Percentiles rank a stretch among this genome's conserved stretches.
phyloP scores from a whole-genome alignment of 2,797 vertebrate genomes.

The Chelon auratus region DNA sequence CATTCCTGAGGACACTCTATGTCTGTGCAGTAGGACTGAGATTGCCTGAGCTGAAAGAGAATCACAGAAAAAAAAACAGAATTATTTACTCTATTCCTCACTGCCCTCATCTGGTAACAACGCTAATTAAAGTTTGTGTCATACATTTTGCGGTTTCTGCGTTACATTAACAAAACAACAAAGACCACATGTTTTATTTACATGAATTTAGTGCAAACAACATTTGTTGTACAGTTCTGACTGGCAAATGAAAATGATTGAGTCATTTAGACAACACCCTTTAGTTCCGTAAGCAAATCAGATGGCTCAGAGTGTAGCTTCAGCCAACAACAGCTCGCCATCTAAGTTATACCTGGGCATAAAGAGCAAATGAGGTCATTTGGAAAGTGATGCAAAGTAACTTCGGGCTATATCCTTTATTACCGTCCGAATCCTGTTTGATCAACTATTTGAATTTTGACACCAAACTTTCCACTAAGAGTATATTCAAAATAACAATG shows the following conservation, averaged over 20 bases:
- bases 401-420: background rate
- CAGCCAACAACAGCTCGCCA: constrained; percentile 44
- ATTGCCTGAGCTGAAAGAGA: constrained; percentile 92
- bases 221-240: background rate
- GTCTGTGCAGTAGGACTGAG: constrained; percentile 94
- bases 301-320: constrained; percentile 7
- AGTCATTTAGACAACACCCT: constrained; percentile 39
- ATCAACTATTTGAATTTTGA: background rate
- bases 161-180: background rate
- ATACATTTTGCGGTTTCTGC: background rate
- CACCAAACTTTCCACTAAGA: background rate
- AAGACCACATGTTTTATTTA: background rate
- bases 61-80: constrained; percentile 14
- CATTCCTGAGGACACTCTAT: constrained; percentile 84
- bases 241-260: constrained; percentile 3
- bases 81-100: constrained; percentile 16
- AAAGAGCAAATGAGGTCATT: constrained; percentile 45
- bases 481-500: background rate
- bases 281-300: constrained; percentile 33
- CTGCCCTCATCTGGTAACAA: background rate
- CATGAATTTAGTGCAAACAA: background rate
- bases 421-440: background rate
- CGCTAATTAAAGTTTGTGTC: background rate
- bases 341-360: constrained; percentile 47
- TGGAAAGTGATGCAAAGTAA: constrained; percentile 16